Conservation (phyloP, 2,888 invertebrate species). For the Drosophila vallismaia region DNA sequence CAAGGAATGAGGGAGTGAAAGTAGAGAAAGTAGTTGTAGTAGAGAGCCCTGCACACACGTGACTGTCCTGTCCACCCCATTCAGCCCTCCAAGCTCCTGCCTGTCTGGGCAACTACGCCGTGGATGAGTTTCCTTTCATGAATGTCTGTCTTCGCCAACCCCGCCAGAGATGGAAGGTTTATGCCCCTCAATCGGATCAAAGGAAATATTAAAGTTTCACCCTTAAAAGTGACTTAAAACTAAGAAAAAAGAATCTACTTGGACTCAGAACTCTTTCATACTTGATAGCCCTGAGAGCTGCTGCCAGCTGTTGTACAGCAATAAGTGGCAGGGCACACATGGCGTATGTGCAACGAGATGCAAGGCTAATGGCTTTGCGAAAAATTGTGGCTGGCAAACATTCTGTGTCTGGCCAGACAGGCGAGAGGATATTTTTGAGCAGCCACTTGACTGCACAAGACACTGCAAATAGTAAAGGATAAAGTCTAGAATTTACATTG, state of each 20-base stretch:
- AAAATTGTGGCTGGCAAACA: conserved; percentile 22
- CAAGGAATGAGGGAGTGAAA: conserved; percentile 11
- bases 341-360: conserved; percentile 58
- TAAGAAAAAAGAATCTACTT: background rate
- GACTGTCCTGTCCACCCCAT: conserved; percentile 17
- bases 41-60: conserved; percentile 27
- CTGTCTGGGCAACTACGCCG: conserved; percentile 7
- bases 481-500: background rate
- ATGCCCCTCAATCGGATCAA: conserved; percentile 16
- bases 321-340: conserved; percentile 24
- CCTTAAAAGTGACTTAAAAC: background rate
- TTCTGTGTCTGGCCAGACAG: conserved; percentile 4
- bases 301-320: conserved; percentile 8
- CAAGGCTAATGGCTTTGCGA: conserved; percentile 23
- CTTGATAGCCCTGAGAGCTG: conserved; percentile 9
- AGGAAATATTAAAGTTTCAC: conserved; percentile 4
- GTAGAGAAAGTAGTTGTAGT: background rate
- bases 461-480: conserved; percentile 8
- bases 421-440: conserved; percentile 10
- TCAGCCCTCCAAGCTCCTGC: background rate
- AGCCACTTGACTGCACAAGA: conserved; percentile 56
- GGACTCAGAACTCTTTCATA: conserved; percentile 4
- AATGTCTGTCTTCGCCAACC: conserved; percentile 7
- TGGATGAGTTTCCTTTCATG: conserved; percentile 4
- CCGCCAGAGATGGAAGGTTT: background rate